Evolutionary conservation across 2,113 vertebrate species (phyloP).

Genomic region (Pristiophorus japonicus): DNA sequence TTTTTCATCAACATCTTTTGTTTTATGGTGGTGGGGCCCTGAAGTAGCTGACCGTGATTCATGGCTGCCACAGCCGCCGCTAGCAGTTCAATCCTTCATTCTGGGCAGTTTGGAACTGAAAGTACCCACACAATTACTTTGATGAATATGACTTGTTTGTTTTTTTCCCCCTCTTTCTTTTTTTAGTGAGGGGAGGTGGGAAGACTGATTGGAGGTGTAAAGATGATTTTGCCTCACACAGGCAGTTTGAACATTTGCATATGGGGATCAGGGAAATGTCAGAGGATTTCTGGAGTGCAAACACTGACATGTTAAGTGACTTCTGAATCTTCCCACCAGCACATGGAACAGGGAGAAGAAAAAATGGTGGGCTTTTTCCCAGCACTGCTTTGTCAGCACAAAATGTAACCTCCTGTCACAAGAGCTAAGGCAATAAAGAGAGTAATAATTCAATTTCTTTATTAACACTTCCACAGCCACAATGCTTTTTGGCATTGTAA

Average conservation of each 20-base stretch:
- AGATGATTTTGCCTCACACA: constrained; percentile 20
- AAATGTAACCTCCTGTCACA: constrained; percentile 45
- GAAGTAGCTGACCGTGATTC: constrained; percentile 96
- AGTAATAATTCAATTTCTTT: constrained; percentile 57
- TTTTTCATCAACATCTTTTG: constrained; percentile 99
- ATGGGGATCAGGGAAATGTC: neutral
- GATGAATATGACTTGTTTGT: constrained; percentile 98
- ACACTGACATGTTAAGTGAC: constrained; percentile 14
- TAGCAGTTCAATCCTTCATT: constrained; percentile 98
- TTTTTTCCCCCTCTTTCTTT: constrained; percentile 65
- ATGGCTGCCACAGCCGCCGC: constrained; percentile 85
- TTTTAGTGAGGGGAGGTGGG: neutral
- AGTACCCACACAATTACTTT: constrained; percentile 98
- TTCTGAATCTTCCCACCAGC: neutral
- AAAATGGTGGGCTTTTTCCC: constrained; percentile 43
- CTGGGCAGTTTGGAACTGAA: constrained; percentile 82
- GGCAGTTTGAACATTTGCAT: constrained; percentile 13
- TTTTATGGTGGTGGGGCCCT: constrained; percentile 97
- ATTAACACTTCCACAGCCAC: constrained; percentile 46
- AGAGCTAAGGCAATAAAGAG: constrained; percentile 48
- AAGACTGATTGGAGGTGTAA: neutral
- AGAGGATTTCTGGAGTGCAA: neutral
- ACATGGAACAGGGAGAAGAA: neutral
- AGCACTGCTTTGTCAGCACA: constrained; percentile 46
- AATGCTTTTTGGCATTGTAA: neutral